These are phyloP conservation scores for Chloebia gouldiae DNA, from an alignment of 2,113 vertebrate genomes.

Conservation along the genomic window DNA sequence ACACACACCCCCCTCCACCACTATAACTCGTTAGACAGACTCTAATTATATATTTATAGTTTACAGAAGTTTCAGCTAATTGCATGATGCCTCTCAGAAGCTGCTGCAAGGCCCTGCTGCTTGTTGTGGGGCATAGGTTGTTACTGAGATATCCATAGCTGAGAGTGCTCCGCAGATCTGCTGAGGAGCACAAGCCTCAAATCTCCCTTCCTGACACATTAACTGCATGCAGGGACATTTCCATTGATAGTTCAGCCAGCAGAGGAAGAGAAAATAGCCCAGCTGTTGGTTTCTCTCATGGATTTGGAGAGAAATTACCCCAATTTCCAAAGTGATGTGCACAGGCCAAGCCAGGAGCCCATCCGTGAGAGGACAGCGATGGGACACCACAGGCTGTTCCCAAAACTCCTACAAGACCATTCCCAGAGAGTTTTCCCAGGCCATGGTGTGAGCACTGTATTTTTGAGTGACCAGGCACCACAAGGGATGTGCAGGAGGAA, in stretches of 20 bases:
- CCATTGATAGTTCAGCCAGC: not conserved
- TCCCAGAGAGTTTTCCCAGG: not conserved
- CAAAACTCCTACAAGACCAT: not conserved
- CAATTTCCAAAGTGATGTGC: not conserved
- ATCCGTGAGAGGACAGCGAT: not conserved
- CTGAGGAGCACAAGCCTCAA: not conserved
- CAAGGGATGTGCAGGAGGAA: not conserved
- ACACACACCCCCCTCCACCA: rapidly evolving
- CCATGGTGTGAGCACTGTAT: rapidly evolving
- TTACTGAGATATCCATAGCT: not conserved
- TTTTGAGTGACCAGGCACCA: not conserved
- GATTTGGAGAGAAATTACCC: not conserved
- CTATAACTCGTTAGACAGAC: not conserved
- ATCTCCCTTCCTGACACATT: not conserved
- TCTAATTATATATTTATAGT: constrained; percentile 8
- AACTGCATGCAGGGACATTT: not conserved
- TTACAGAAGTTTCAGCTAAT: constrained; percentile 12
- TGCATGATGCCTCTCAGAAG: not conserved
- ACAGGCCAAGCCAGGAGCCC: not conserved
- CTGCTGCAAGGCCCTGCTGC: not conserved
- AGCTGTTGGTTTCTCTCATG: not conserved
- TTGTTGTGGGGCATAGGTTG: not conserved
- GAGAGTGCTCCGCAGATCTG: not conserved
- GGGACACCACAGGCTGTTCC: not conserved
- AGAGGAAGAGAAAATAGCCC: not conserved